A percentile compares a stretch with the other conserved stretches of the same genome.
Conservation (phyloP, 1,140 invertebrate species). For the Diabrotica virgifera region DNA sequence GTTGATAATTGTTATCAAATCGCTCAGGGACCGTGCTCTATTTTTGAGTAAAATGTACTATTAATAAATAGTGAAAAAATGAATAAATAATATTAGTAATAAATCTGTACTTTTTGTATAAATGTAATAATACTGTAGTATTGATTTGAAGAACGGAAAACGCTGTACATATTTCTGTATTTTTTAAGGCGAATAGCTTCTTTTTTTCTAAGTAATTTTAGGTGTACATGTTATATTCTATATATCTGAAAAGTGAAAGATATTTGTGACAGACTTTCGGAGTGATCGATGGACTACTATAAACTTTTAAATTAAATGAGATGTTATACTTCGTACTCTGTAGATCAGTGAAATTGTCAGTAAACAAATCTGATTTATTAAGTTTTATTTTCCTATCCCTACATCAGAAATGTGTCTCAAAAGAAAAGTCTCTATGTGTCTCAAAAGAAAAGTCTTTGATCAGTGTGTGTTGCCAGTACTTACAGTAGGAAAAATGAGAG, state of each 20-base stretch:
- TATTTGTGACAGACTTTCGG: constrained; percentile 3
- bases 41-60: constrained; percentile 18
- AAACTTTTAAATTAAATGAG: neutral
- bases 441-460: too few species aligned
- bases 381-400: too few species aligned
- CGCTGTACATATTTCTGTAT: constrained; percentile 19
- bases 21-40: constrained; percentile 37
- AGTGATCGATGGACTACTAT: neutral
- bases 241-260: constrained; percentile 2
- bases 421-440: too few species aligned
- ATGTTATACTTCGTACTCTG: neutral
- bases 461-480: too few species aligned
- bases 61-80: constrained; percentile 8
- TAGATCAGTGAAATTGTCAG: neutral
- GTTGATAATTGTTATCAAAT: constrained; percentile 32
- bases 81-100: constrained; percentile 5
- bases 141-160: constrained; percentile 4
- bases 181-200: constrained; percentile 21
- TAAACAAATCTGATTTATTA: too few species aligned
- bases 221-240: constrained; percentile 3
- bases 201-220: constrained; percentile 17
- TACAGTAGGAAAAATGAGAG: too few species aligned
- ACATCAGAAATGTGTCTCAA: too few species aligned
- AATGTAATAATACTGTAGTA: constrained; percentile 19
- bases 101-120: constrained; percentile 15